Percentiles rank a stretch among this genome's conserved stretches.
Evolutionary conservation across 2,113 vertebrate species (phyloP).

Genomic region (Albula goreensis): DNA sequence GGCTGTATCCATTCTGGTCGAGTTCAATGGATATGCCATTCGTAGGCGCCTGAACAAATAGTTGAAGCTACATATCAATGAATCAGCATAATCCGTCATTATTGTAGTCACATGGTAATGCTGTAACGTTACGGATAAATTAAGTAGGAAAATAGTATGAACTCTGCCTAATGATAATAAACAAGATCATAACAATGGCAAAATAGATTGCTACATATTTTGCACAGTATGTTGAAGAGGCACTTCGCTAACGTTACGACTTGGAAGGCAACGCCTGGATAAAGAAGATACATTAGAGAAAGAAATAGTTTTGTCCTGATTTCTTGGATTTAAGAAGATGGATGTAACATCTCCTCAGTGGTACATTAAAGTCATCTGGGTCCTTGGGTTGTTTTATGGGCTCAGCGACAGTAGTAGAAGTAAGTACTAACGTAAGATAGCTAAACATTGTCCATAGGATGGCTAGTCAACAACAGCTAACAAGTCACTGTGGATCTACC

Average conservation of each 20-base stretch:
- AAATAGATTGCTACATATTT: slow-evolving; percentile 11
- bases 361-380: not conserved
- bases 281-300: slow-evolving; percentile 12
- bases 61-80: not conserved
- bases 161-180: not conserved
- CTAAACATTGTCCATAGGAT: not conserved
- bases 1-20: slow-evolving; percentile 17
- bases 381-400: slow-evolving; percentile 19
- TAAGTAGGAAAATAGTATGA: not conserved
- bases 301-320: not conserved
- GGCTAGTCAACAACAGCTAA: not conserved
- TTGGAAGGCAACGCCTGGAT: slow-evolving; percentile 33
- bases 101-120: not conserved
- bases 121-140: not conserved
- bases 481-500: not conserved
- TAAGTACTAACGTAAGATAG: slow-evolving; percentile 22
- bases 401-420: slow-evolving; percentile 34
- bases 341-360: not conserved
- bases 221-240: slow-evolving; percentile 28
- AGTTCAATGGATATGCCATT: slow-evolving; percentile 18
- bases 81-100: not conserved
- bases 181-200: slow-evolving; percentile 7
- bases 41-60: not conserved
- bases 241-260: slow-evolving; percentile 13
- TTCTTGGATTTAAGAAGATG: slow-evolving; percentile 27